phyloP scores from a whole-genome alignment of 37 sponge, comb jelly and placozoan species.

The Bolinopsis microptera region DNA sequence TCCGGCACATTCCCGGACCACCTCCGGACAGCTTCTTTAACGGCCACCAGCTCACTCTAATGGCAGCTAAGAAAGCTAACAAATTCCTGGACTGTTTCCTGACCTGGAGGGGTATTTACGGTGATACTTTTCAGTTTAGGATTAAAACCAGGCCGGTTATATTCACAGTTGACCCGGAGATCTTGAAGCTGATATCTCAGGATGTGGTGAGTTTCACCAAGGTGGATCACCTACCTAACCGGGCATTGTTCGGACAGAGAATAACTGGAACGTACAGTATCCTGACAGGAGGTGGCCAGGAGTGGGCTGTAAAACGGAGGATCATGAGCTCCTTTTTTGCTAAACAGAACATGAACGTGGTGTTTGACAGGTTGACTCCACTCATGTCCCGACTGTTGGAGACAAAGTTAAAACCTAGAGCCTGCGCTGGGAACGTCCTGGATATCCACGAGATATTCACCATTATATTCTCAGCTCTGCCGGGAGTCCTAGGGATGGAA shows the following conservation, averaged over 20 bases:
- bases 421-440: neutral
- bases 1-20: slow-evolving; percentile 21
- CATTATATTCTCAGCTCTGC: slow-evolving; percentile 30
- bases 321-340: neutral
- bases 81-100: neutral
- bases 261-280: slow-evolving; percentile 4
- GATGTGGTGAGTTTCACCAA: neutral
- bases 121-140: neutral
- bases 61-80: neutral
- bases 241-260: slow-evolving; percentile 7
- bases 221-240: slow-evolving; percentile 2
- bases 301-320: neutral
- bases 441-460: slow-evolving; percentile 6
- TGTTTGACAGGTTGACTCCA: neutral
- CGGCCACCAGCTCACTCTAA: neutral
- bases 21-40: neutral
- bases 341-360: slow-evolving; percentile 28
- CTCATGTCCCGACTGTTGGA: slow-evolving; percentile 20
- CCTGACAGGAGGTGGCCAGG: slow-evolving; percentile 23
- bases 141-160: slow-evolving; percentile 12
- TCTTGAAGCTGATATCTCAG: neutral
- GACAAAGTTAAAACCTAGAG: neutral
- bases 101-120: neutral
- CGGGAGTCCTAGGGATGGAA: slow-evolving; percentile 1
- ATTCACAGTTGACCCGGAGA: slow-evolving; percentile 4